Percentiles rank a stretch among this genome's conserved stretches.
These are phyloP conservation scores for Dascyllus trimaculatus DNA, from an alignment of 2,113 vertebrate genomes.

Conservation along the genomic window DNA sequence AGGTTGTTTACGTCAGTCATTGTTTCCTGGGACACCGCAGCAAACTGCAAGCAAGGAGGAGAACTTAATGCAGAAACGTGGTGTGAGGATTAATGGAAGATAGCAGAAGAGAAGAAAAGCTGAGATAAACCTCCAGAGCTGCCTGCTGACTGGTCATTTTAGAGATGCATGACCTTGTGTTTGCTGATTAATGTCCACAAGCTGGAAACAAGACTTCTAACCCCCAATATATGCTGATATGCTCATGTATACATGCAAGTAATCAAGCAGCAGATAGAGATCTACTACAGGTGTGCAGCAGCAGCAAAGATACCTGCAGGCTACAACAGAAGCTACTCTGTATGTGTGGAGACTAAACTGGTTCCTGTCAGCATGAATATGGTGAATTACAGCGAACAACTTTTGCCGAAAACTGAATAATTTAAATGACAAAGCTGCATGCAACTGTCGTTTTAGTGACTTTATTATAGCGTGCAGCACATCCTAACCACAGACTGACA, in stretches of 20 bases:
- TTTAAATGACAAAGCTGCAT: too few relatives aligned
- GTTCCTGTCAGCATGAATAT: too few relatives aligned
- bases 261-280: conserved; percentile 12
- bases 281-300: neutral
- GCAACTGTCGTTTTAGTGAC: too few relatives aligned
- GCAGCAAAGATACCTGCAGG: neutral
- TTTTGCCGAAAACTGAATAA: too few relatives aligned
- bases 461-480: too few relatives aligned
- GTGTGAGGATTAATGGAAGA: too few relatives aligned
- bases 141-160: neutral
- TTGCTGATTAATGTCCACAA: neutral
- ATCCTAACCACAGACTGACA: too few relatives aligned
- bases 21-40: conserved; percentile 28
- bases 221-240: neutral
- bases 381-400: too few relatives aligned
- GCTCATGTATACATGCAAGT: conserved; percentile 14
- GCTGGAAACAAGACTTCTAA: neutral
- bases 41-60: neutral
- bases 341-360: neutral
- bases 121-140: neutral
- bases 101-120: neutral
- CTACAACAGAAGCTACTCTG: neutral
- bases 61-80: neutral
- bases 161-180: neutral
- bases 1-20: conserved; percentile 27